phyloP scores from a whole-genome alignment of 2,113 vertebrate genomes.

The Misgurnus mizolepis region DNA sequence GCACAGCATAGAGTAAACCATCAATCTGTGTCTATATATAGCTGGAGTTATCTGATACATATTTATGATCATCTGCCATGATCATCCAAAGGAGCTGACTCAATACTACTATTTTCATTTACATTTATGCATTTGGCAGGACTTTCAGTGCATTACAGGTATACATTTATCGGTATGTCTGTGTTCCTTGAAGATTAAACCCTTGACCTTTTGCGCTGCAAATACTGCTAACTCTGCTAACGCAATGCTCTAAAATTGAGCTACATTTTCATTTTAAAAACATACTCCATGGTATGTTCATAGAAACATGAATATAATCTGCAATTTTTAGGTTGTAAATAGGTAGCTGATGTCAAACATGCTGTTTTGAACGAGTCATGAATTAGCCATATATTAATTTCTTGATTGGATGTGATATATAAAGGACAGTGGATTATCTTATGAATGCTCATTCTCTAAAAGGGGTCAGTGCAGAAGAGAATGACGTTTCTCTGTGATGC shows the following conservation, averaged over 20 bases:
- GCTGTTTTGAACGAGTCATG: background rate
- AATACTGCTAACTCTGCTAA: too few relatives aligned
- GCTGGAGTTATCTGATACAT: background rate
- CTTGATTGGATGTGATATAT: constrained; percentile 40
- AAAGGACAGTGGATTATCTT: background rate
- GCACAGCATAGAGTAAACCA: background rate
- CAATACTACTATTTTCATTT: background rate
- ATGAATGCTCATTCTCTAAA: constrained; percentile 32
- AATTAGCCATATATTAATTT: background rate
- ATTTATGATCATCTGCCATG: constrained; percentile 36
- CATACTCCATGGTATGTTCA: background rate
- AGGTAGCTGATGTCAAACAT: background rate
- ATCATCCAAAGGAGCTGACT: constrained; percentile 30
- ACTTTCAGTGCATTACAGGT: too few relatives aligned
- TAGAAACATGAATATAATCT: too few relatives aligned
- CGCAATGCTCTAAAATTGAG: too few relatives aligned
- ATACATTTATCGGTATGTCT: too few relatives aligned
- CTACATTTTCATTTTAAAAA: constrained; percentile 5
- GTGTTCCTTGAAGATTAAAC: too few relatives aligned
- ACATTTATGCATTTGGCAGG: too few relatives aligned
- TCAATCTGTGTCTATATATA: constrained; percentile 1
- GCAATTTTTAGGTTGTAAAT: background rate
- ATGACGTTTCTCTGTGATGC: constrained; percentile 34
- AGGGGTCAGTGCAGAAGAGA: constrained; percentile 27
- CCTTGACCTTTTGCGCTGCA: too few relatives aligned